Evolutionary conservation across 2,888 invertebrate species (phyloP).

Genomic region (Agriopis marginaria): DNA sequence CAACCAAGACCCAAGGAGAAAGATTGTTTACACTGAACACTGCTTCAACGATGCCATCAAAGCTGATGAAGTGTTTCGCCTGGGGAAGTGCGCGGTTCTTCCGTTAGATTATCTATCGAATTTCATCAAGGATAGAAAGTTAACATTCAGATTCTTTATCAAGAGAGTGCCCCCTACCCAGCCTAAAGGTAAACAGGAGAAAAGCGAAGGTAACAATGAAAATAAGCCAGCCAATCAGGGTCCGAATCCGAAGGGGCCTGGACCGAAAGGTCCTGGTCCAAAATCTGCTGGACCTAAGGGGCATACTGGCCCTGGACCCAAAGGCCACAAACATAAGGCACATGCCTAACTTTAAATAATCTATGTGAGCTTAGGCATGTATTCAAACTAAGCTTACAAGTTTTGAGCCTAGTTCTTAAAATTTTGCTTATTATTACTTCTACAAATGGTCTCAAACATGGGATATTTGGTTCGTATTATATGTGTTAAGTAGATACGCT

Average conservation of each 20-base stretch:
- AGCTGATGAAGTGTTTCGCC: constrained; percentile 71
- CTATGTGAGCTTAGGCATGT: background rate
- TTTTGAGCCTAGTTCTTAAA: background rate
- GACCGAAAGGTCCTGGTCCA: constrained; percentile 31
- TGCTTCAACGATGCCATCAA: constrained; percentile 74
- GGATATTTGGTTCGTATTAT: too few relatives aligned
- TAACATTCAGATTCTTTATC: constrained; percentile 69
- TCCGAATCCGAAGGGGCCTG: constrained; percentile 48
- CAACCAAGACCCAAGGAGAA: constrained; percentile 66
- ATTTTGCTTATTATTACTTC: background rate
- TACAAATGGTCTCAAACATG: background rate
- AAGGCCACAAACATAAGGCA: constrained; percentile 33
- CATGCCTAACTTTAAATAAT: constrained; percentile 5
- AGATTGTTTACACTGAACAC: constrained; percentile 69
- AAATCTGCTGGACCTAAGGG: constrained; percentile 34
- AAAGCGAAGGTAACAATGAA: constrained; percentile 39
- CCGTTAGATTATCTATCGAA: constrained; percentile 65
- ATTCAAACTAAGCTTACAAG: constrained; percentile 2
- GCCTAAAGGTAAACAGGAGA: constrained; percentile 32
- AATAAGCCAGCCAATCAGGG: constrained; percentile 39
- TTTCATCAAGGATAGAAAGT: constrained; percentile 66
- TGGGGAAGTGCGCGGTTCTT: constrained; percentile 69
- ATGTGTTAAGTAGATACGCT: too few relatives aligned
- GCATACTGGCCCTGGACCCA: constrained; percentile 7
- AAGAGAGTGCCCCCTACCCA: constrained; percentile 55